Percentiles rank a stretch among this genome's conserved stretches.
phyloP scores from a whole-genome alignment of 2,888 invertebrate genomes.

The Dryomyza anilis region DNA sequence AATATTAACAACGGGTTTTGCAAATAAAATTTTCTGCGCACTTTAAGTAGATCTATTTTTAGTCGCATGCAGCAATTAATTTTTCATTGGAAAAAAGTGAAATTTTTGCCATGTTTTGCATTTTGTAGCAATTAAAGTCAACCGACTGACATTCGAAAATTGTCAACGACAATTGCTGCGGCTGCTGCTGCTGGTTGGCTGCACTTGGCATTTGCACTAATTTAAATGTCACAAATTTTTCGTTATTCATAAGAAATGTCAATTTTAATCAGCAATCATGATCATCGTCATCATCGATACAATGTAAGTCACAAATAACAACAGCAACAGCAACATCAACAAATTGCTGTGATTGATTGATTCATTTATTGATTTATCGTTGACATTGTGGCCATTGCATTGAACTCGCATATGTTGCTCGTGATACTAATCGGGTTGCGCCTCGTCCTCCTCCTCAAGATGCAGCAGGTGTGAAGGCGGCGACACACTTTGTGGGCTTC shows the following conservation, averaged over 20 bases:
- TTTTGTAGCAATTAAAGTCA: not conserved
- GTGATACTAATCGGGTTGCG: too few relatives aligned
- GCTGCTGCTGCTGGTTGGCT: not conserved
- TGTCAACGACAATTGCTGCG: not conserved
- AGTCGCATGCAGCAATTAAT: not conserved
- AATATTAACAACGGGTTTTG: too few relatives aligned
- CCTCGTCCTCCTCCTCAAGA: too few relatives aligned
- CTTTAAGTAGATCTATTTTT: not conserved
- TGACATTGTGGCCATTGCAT: slow-evolving; percentile 1
- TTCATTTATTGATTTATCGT: slow-evolving; percentile 18
- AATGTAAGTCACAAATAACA: not conserved
- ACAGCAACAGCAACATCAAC: not conserved
- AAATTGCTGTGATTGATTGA: slow-evolving; percentile 14
- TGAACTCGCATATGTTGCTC: slow-evolving; percentile 12
- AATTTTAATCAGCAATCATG: not conserved
- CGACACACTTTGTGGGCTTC: too few relatives aligned
- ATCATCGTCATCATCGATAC: not conserved
- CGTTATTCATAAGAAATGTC: not conserved
- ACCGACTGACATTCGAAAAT: not conserved
- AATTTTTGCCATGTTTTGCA: not conserved
- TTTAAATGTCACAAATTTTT: too few relatives aligned
- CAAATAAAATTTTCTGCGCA: too few relatives aligned
- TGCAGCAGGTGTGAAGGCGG: too few relatives aligned
- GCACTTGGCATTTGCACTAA: not conserved
- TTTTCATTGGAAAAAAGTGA: not conserved